phyloP scores from a whole-genome alignment of 2,113 vertebrate species.

The Trematocara nigrifrons region DNA sequence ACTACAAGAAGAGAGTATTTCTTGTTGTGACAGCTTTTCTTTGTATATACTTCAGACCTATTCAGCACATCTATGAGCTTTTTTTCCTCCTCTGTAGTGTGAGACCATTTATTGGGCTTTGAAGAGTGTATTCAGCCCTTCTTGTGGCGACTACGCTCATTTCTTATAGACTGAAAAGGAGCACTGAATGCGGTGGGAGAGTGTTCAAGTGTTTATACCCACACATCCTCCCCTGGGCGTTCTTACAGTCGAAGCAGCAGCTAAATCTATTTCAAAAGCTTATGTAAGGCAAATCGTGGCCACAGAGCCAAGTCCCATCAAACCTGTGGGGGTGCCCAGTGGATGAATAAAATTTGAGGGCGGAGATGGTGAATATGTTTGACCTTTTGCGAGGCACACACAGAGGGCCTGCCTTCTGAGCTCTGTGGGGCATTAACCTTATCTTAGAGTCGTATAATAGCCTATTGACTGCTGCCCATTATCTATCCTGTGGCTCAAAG shows the following conservation, averaged over 20 bases:
- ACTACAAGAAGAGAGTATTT: background rate
- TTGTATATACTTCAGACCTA: background rate
- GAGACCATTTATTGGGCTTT: conserved; percentile 4
- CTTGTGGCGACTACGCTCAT: conserved; percentile 17
- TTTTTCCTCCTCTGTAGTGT: background rate
- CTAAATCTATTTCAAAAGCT: conserved; percentile 41
- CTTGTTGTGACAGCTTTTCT: background rate
- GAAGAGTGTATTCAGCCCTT: conserved; percentile 15
- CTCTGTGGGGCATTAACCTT: conserved; percentile 45
- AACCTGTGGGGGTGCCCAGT: background rate
- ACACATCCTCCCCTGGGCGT: background rate
- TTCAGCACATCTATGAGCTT: background rate
- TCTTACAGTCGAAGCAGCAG: background rate
- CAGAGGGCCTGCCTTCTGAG: conserved; percentile 4
- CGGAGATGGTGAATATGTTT: conserved; percentile 36
- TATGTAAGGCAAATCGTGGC: background rate
- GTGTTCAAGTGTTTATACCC: conserved; percentile 28
- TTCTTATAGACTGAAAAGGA: conserved; percentile 37
- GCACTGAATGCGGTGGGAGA: conserved; percentile 18
- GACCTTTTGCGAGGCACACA: conserved; percentile 30
- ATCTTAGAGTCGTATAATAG: conserved; percentile 46
- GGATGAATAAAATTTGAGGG: conserved; percentile 20
- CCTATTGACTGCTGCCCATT: conserved; percentile 23
- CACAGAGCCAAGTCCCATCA: conserved; percentile 20
- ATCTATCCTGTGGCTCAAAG: background rate